Conservation (phyloP, 2,113 vertebrate genomes). For the Bostrychus sinensis region DNA sequence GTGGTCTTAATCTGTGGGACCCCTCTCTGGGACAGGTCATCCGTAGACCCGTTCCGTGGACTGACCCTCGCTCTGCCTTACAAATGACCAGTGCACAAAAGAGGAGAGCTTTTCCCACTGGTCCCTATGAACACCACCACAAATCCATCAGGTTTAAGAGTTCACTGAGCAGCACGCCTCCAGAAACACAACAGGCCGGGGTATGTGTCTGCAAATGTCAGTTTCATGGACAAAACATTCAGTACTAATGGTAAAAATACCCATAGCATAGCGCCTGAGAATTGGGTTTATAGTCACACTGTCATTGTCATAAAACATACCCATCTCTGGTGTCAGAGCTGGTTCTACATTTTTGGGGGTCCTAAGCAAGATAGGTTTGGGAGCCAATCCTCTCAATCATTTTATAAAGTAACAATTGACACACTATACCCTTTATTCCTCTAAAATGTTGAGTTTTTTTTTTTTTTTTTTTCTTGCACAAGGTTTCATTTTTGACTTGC, state of each 20-base stretch:
- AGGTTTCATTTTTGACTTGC: no score
- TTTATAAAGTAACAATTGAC: no score
- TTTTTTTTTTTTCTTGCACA: no score
- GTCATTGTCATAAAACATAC: no score
- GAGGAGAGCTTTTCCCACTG: constrained; percentile 4
- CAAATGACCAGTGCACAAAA: constrained; percentile 49
- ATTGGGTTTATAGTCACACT: no score
- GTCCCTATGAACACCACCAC: neutral
- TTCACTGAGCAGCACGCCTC: neutral
- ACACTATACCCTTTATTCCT: no score
- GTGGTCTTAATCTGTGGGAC: constrained; percentile 52
- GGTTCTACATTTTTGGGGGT: no score
- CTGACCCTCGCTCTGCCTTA: constrained; percentile 37
- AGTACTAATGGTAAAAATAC: neutral
- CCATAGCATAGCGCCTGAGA: no score
- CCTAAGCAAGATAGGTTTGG: no score
- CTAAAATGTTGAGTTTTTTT: no score
- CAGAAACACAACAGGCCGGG: neutral
- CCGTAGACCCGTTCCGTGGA: constrained; percentile 26
- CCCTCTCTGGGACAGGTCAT: constrained; percentile 45
- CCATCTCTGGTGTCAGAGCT: no score
- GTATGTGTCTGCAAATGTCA: neutral
- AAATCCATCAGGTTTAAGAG: constrained; percentile 15
- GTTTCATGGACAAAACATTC: neutral
- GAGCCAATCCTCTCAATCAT: no score